Conservation (phyloP, 1,140 invertebrate species). For the Scaptomyza montana region DNA sequence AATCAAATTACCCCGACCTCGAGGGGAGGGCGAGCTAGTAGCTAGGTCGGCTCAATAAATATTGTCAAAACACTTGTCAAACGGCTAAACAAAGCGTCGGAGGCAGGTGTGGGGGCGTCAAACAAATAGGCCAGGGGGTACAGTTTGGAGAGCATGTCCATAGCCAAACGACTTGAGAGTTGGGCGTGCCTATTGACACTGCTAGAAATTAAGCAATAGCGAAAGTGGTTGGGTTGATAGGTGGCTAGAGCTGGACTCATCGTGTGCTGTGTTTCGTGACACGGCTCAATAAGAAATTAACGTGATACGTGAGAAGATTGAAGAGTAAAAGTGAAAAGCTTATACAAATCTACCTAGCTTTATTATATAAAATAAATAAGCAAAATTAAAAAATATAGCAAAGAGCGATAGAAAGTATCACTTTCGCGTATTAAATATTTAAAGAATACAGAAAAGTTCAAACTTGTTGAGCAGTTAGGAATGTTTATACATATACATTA, state of each 20-base stretch:
- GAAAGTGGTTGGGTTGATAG: background rate
- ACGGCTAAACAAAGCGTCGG: conserved; percentile 70
- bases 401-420: too few species aligned
- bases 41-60: conserved; percentile 67
- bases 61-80: conserved; percentile 83
- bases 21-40: background rate
- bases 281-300: too few species aligned
- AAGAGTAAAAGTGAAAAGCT: too few species aligned
- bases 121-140: conserved; percentile 39
- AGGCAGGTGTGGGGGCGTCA: conserved; percentile 8
- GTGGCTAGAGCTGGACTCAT: background rate
- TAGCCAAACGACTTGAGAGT: conserved; percentile 24
- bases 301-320: too few species aligned
- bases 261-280: background rate
- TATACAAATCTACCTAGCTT: too few species aligned
- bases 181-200: conserved; percentile 63
- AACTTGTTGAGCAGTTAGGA: too few species aligned
- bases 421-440: too few species aligned
- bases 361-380: too few species aligned
- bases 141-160: conserved; percentile 32
- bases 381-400: too few species aligned
- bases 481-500: too few species aligned
- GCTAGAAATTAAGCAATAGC: conserved; percentile 40
- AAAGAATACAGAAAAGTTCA: too few species aligned
- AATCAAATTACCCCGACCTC: conserved; percentile 67